Evolutionary conservation across 2,797 vertebrate species (phyloP).

Genomic region (Cephalopachus bancanus): DNA sequence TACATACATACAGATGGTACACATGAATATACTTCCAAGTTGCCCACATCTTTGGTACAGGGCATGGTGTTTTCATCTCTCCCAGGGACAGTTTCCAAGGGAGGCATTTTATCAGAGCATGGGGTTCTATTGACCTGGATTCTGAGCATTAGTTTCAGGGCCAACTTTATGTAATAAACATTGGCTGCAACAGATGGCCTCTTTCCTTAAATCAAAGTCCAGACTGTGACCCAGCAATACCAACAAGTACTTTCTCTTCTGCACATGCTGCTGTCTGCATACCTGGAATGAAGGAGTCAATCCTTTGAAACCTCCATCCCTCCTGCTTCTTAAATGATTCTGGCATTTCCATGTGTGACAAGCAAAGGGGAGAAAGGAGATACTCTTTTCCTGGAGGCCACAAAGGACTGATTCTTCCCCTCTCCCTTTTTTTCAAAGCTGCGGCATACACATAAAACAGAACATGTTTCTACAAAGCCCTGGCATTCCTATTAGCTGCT

Average conservation of each 20-base stretch:
- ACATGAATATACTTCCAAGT: background rate
- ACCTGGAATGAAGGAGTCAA: background rate
- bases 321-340: constrained; percentile 21
- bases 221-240: background rate
- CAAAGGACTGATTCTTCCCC: constrained; percentile 11
- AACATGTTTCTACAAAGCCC: constrained; percentile 25
- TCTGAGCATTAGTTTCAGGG: constrained; percentile 6
- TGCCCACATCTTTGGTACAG: background rate
- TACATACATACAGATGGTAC: background rate
- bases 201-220: background rate
- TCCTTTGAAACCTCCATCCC: constrained; percentile 44
- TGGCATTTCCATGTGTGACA: constrained; percentile 20
- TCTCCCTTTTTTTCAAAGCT: background rate
- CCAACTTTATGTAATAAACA: background rate
- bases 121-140: background rate
- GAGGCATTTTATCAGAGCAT: constrained; percentile 13
- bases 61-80: background rate
- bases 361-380: constrained; percentile 58
- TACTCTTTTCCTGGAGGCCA: constrained; percentile 44
- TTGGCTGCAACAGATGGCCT: constrained; percentile 27
- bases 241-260: constrained; percentile 37
- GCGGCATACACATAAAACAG: constrained; percentile 8
- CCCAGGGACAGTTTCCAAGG: background rate
- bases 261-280: background rate
- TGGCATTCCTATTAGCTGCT: constrained; percentile 9